These are phyloP conservation scores for Chelidonichthys spinosus DNA, from an alignment of 2,797 vertebrate genomes.

Conservation along the genomic window DNA sequence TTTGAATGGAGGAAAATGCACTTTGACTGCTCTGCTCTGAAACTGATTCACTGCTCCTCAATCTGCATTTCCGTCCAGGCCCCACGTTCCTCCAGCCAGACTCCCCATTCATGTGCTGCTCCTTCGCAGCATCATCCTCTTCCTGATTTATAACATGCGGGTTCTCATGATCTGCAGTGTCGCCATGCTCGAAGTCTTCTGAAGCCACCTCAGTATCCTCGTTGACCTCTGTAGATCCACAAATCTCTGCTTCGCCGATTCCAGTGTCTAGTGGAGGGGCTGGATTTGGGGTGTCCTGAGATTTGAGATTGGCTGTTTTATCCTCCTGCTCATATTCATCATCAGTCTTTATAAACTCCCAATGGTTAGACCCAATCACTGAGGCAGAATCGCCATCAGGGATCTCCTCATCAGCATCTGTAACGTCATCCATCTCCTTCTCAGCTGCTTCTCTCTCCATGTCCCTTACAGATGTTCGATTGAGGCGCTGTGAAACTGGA, in stretches of 20 bases:
- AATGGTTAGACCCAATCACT: conserved; percentile 36
- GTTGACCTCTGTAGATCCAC: conserved; percentile 64
- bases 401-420: conserved; percentile 67
- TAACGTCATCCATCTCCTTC: conserved; percentile 65
- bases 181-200: conserved; percentile 56
- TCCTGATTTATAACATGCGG: conserved; percentile 64
- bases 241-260: conserved; percentile 64
- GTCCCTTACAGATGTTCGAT: conserved; percentile 54
- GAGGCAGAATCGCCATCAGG: conserved; percentile 41
- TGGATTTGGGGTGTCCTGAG: conserved; percentile 63
- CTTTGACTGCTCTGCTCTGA: conserved; percentile 70
- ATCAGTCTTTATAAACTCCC: conserved; percentile 47
- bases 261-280: conserved; percentile 57
- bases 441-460: conserved; percentile 75
- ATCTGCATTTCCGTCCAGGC: conserved; percentile 73
- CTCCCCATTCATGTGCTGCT: conserved; percentile 76
- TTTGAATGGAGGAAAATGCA: conserved; percentile 72
- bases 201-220: conserved; percentile 65
- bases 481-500: conserved; percentile 37
- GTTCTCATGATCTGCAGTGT: conserved; percentile 52
- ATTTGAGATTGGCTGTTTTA: conserved; percentile 43
- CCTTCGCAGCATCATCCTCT: conserved; percentile 76
- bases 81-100: conserved; percentile 74
- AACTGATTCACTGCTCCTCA: conserved; percentile 66
- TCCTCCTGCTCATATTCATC: conserved; percentile 55